Evolutionary conservation across 1,140 invertebrate genomes (phyloP), one percentile per base, ranked within the genome.

Genomic region (Cotesia vestalis): DNA sequence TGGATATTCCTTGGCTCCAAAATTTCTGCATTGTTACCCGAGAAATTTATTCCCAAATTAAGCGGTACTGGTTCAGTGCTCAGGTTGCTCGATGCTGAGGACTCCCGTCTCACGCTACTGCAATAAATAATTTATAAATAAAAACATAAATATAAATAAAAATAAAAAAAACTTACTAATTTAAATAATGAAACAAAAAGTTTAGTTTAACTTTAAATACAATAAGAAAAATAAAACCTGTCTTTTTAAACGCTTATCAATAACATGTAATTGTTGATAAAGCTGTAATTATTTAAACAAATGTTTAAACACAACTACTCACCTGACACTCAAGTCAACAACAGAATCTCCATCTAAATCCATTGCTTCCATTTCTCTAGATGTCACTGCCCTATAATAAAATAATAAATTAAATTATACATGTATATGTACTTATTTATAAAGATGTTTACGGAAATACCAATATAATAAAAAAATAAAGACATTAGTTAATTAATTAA

Each of bases 281-380:
- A 5, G 4, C 5, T 0, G 12, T 8, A 46, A 40, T 70, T 46
- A 34, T 34, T 64, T 17, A 17, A 34, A 66, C 35, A 66, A 46
- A 46, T 46, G 40, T 46, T 46, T 46, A 46, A 46, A 70, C 38
- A 61, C 12, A 67, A 38, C 55, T 55, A 78, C 83, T 87, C 88
- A 94, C 93, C 91, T 91, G 75, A 94, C 90, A 85, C 92, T 94
- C 66, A 94, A 86, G 86, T 94, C 91, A 59, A 92, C 91, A 52
- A 92, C 91, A 17, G 91, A 89, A 81, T 92, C 91, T 74, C 91
- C 91, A 79, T 89, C 88, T 53, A 87, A 80, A 74, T 89, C 88
- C 88, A 89, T 89, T 74, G 90, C 88, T 85, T 91, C 90, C 90
- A 91, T 91, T 77, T 74, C 84, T 46, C 11, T 46, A 38, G 53